These are phyloP conservation scores for Archips crataeganus DNA, from an alignment of 2,888 invertebrate genomes.

Conservation along the genomic window DNA sequence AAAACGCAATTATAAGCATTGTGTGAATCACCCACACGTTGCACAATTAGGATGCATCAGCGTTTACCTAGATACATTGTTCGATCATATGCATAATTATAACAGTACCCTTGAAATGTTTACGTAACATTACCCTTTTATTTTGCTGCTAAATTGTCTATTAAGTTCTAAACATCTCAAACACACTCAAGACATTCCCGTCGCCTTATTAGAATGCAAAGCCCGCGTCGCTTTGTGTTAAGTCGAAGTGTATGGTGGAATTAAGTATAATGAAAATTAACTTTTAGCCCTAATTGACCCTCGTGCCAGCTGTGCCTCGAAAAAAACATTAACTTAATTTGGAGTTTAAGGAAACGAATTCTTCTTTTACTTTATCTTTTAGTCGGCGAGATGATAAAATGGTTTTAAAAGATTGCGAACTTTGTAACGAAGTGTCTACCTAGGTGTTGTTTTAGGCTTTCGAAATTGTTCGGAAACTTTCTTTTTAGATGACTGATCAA, in stretches of 20 bases:
- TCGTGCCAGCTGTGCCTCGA: conserved; percentile 4
- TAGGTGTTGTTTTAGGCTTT: not conserved
- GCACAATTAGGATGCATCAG: too few species aligned
- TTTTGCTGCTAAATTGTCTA: conserved; percentile 12
- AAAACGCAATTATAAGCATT: too few species aligned
- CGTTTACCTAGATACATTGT: too few species aligned
- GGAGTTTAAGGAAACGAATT: conserved; percentile 3
- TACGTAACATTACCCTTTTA: conserved; percentile 3
- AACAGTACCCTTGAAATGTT: not conserved
- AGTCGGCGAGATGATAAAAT: conserved; percentile 20
- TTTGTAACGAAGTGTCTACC: conserved; percentile 1
- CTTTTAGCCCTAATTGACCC: conserved; percentile 27
- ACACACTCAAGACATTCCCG: conserved; percentile 8
- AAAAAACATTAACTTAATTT: conserved; percentile 21
- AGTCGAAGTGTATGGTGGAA: conserved; percentile 22
- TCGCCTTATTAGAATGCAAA: conserved; percentile 32
- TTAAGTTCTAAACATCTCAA: conserved; percentile 18
- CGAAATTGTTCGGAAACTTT: not conserved
- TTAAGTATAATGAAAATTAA: conserved; percentile 29
- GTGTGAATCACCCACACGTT: too few species aligned
- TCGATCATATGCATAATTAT: too few species aligned
- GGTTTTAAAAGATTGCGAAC: conserved; percentile 10
- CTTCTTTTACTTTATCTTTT: conserved; percentile 15
- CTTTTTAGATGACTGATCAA: not conserved
- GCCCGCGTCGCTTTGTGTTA: conserved; percentile 18